Base-by-base conservation (phyloP, 2,797 vertebrate species). In the Propithecus deckenii region DNA sequence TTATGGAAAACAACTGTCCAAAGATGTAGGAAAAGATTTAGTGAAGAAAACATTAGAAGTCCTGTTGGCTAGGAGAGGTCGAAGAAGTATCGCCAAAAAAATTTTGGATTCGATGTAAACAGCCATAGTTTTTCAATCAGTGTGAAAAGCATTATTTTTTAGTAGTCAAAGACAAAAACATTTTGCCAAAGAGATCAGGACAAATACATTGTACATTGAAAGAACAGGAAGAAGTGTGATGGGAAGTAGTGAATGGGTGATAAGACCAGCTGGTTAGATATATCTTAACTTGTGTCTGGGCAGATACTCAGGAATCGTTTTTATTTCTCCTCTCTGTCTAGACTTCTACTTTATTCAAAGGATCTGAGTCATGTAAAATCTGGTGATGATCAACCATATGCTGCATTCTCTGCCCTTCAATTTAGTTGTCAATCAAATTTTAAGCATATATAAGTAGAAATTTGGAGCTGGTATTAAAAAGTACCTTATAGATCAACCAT, bases 351-450 rank as follows among this genome's bases (percentile, higher is more conserved):
- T 86, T 67, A 41, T 75, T 91, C 30, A 72, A 87, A 25, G 5
- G 13, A 52, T 9, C 13, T 48, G 23, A 71, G 28, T 50, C 32
- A 80, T 46, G 8, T 67, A 67, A 80, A 20, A 55, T 20, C 14
- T 38, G 11, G 14, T n/a, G 20, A 71, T 67, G 69, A 72, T 7
- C 30, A 76, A 57, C 13, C 25, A 52, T 48, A 46, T 10, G 35
- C 4, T 46, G 23, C 65, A 28, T 59, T 75, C 13, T 85, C 35
- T 28, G 20, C 11, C 23, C 1, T 90, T 74, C 13, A 50, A 46
- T 61, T 48, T 84, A 74, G 46, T 50, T 89, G 50, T 96, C 4
- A 80, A 41, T 89, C 63, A 96, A 95, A 65, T 81, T 76, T 25
- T 25, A 69, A 87, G 10, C n/a, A 30, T 46, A 75, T 25, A 41